Conservation (phyloP, 1,140 invertebrate genomes). For the Glossosoma conforme region DNA sequence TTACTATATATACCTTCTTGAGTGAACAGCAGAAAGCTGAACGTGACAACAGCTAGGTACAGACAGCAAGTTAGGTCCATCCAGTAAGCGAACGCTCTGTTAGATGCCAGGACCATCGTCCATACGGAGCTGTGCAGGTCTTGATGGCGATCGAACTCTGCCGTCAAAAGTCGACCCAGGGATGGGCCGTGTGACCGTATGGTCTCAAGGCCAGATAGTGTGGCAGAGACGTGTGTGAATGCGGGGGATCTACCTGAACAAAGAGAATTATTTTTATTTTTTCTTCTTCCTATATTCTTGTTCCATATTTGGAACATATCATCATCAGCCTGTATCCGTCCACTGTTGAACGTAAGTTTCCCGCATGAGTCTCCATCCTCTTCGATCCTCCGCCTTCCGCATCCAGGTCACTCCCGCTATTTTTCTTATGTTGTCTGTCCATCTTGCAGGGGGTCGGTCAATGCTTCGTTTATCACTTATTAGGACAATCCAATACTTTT, state of each 20-base stretch:
- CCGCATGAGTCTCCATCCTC: no score
- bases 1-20: conserved; percentile 32
- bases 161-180: conserved; percentile 53
- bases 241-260: conserved; percentile 68
- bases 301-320: no score
- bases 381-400: no score
- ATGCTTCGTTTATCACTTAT: no score
- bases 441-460: no score
- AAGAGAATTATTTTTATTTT: conserved; percentile 4
- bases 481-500: no score
- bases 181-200: conserved; percentile 67
- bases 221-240: conserved; percentile 77
- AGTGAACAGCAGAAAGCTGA: conserved; percentile 52
- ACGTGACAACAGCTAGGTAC: conserved; percentile 54
- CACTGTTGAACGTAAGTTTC: no score
- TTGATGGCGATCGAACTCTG: conserved; percentile 59
- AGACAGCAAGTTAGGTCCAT: conserved; percentile 65
- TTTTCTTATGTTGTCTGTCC: no score
- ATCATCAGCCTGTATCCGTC: no score
- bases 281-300: no score
- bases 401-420: no score
- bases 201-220: conserved; percentile 75
- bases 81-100: conserved; percentile 57
- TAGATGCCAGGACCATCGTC: conserved; percentile 63
- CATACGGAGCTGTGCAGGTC: conserved; percentile 67